A percentile compares a stretch with the other conserved stretches of the same genome.
Conservation (phyloP, 2,113 vertebrate species). For the Centropus bengalensis region DNA sequence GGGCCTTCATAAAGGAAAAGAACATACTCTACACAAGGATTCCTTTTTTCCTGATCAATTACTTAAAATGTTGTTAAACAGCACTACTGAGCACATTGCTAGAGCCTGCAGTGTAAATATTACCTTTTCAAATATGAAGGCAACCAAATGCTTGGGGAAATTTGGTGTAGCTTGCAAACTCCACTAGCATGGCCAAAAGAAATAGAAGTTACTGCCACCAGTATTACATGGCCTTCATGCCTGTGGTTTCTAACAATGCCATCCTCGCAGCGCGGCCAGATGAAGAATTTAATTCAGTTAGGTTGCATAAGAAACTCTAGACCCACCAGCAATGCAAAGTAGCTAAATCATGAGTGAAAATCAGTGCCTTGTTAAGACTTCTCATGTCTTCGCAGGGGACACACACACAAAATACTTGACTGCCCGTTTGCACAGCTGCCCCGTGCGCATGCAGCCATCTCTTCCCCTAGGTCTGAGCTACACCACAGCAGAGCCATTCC, state of each 20-base stretch:
- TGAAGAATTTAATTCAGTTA: neutral
- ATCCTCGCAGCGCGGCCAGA: neutral
- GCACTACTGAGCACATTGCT: neutral
- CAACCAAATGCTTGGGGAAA: neutral
- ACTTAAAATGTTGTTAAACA: neutral
- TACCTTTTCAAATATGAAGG: neutral
- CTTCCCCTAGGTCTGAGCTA: neutral
- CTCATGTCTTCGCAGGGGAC: neutral
- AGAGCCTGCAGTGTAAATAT: neutral
- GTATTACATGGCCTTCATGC: neutral
- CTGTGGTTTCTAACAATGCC: conserved; percentile 30
- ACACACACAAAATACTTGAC: neutral
- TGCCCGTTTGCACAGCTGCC: neutral
- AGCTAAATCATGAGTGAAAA: neutral
- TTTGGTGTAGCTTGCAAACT: neutral
- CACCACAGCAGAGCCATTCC: neutral
- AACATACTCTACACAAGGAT: neutral
- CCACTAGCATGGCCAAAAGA: neutral
- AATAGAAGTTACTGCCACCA: conserved; percentile 7
- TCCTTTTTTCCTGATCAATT: neutral
- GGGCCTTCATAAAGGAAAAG: neutral
- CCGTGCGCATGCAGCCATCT: neutral
- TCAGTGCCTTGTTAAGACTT: neutral
- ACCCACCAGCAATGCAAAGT: neutral
- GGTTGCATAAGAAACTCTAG: neutral